A percentile compares a stretch with the other conserved stretches of the same genome.
These are phyloP conservation scores for Caenorhabditis sp. DNA, from an alignment of 2,888 invertebrate genomes.

Conservation along the genomic window DNA sequence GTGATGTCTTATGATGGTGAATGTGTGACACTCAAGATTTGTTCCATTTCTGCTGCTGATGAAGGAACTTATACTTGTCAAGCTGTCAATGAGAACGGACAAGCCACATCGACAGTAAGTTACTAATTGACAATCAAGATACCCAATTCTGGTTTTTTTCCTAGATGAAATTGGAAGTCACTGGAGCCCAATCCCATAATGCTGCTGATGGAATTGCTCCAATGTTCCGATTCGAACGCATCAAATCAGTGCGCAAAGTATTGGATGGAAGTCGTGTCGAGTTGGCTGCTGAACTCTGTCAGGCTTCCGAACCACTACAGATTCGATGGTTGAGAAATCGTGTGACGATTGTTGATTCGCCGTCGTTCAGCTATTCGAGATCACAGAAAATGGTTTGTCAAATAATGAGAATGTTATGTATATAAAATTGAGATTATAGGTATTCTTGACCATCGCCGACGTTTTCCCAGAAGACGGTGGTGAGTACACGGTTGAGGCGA, in stretches of 20 bases:
- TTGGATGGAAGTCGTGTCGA: constrained; percentile 55
- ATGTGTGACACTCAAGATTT: constrained; percentile 64
- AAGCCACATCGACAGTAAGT: constrained; percentile 76
- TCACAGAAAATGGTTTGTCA: constrained; percentile 37
- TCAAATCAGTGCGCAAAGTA: constrained; percentile 42
- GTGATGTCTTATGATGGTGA: constrained; percentile 69
- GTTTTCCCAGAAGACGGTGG: constrained; percentile 70
- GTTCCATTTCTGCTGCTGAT: constrained; percentile 41
- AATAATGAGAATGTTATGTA: neutral
- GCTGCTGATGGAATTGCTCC: constrained; percentile 60
- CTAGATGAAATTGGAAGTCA: constrained; percentile 59
- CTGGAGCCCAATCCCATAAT: constrained; percentile 31
- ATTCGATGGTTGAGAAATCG: constrained; percentile 67
- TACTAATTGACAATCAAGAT: neutral
- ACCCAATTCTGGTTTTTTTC: constrained; percentile 4
- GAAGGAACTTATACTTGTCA: constrained; percentile 80
- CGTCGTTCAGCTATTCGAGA: constrained; percentile 55
- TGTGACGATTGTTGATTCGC: constrained; percentile 58
- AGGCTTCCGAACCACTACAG: constrained; percentile 65
- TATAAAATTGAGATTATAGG: constrained; percentile 20
- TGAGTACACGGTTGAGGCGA: constrained; percentile 75
- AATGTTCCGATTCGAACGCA: constrained; percentile 49
- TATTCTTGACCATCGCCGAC: constrained; percentile 62
- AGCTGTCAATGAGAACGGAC: constrained; percentile 81
- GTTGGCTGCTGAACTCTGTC: constrained; percentile 53